Evolutionary conservation across 1,140 invertebrate species (phyloP).

Genomic region (Odontomachus brunneus): DNA sequence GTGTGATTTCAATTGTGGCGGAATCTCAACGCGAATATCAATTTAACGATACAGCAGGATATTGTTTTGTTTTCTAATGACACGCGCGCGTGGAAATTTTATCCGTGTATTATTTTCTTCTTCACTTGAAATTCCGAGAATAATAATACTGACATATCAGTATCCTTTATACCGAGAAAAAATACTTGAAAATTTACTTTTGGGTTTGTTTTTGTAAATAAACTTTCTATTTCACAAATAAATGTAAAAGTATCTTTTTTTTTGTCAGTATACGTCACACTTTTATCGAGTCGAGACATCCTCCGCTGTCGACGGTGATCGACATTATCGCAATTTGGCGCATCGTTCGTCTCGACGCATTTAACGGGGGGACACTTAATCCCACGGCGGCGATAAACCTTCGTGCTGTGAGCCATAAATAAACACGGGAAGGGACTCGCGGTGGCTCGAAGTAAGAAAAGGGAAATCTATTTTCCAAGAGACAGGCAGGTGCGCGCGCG

Average conservation of each 20-base stretch:
- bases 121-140: not conserved
- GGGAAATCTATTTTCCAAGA: conserved; percentile 47
- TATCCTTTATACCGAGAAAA: too few relatives aligned
- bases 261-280: too few relatives aligned
- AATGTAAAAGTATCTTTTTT: too few relatives aligned
- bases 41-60: not conserved
- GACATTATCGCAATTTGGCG: not conserved
- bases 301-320: not conserved
- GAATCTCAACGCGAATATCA: not conserved
- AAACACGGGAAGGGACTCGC: conserved; percentile 15
- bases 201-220: too few relatives aligned
- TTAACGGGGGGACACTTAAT: not conserved
- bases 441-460: not conserved
- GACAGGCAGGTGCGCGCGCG: not conserved
- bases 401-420: not conserved
- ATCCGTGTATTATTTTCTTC: not conserved
- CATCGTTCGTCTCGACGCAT: not conserved
- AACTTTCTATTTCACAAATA: too few relatives aligned
- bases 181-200: too few relatives aligned
- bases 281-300: not conserved
- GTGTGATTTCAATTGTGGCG: not conserved
- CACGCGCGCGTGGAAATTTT: too few relatives aligned
- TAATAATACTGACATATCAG: too few relatives aligned
- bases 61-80: too few relatives aligned
- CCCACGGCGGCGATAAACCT: not conserved